Base-by-base conservation (phyloP, 2,797 vertebrate genomes). In the Hafferia zeledoni region DNA sequence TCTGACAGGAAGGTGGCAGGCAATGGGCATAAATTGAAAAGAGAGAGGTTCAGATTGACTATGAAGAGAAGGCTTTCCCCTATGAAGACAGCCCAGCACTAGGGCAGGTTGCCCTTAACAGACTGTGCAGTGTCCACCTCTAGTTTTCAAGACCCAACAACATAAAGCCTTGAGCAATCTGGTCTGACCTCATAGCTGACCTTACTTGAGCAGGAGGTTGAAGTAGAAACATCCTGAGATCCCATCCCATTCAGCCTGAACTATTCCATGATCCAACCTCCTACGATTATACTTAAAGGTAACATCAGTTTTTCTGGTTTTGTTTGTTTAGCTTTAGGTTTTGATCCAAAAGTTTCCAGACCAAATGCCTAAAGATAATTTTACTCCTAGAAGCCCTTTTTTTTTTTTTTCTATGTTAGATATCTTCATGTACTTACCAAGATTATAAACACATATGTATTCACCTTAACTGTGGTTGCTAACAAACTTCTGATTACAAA, bases 41-140 rank as follows among this genome's bases (percentile, higher is more conserved):
- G 10, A 24, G 0, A 56, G 6, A 23, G 1, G 27, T 80, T 72
- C 19, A 27, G 8, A 10, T 0, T 52, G 22, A 4, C 5, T 71
- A 5, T 28, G 47, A 46, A 41, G 23, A 74, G 25, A 31, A 85
- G 3, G 2, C 64, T n/a, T 80, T 60, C 13, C 8, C 3, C 5
- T 35, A 0, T 43, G 28, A 56, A 64, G 50, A 31, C 14, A 77
- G 28, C 4, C 17, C 16, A 81, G 16, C 19, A 44, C n/a, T 7
- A n/a, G 4, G 64, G 15, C 9, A 61, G 31, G 10, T 28, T 57
- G 8, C 10, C 25, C 17, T 27, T 10, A n/a, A n/a, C 6, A 56
- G 6, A 5, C 3, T 53, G 5, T 33, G 30, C 15, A 46, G 7
- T 35, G 14, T 55, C 49, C 17, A 27, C 18, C 35, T 9, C 11